phyloP scores from a whole-genome alignment of 2,888 invertebrate genomes.

The Leucoma salicis region DNA sequence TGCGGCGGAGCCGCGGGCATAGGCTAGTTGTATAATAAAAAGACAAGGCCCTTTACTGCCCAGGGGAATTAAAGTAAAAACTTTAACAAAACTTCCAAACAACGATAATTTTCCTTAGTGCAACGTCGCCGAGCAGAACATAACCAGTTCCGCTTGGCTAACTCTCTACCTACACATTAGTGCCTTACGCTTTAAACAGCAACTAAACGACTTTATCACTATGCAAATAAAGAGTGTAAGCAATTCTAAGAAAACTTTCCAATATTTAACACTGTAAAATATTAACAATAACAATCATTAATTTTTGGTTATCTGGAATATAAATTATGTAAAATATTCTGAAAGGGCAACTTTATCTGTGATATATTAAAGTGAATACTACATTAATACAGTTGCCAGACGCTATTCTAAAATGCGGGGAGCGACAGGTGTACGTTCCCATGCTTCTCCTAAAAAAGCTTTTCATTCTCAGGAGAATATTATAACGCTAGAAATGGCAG shows the following conservation, averaged over 20 bases:
- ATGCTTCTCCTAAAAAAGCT: constrained; percentile 54
- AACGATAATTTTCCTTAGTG: constrained; percentile 36
- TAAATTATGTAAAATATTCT: constrained; percentile 24
- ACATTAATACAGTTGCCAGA: constrained; percentile 45
- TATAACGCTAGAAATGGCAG: constrained; percentile 49
- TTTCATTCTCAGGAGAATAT: constrained; percentile 50
- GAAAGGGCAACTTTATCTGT: constrained; percentile 14
- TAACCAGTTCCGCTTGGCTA: constrained; percentile 51
- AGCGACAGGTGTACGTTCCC: constrained; percentile 63
- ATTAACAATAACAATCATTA: constrained; percentile 17
- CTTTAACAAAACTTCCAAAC: constrained; percentile 6
- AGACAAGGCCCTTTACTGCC: too few species aligned
- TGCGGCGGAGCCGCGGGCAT: too few species aligned
- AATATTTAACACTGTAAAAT: constrained; percentile 38
- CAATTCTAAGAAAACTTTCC: constrained; percentile 38
- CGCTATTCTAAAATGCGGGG: constrained; percentile 48
- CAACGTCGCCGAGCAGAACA: constrained; percentile 39
- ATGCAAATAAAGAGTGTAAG: constrained; percentile 56
- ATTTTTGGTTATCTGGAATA: constrained; percentile 23
- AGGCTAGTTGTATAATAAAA: too few species aligned
- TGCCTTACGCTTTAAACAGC: constrained; percentile 54
- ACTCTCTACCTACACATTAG: constrained; percentile 53
- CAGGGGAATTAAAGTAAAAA: not conserved
- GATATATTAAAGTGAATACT: constrained; percentile 33
- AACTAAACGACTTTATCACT: constrained; percentile 56